Percentiles rank a stretch among this genome's conserved stretches.
These are phyloP conservation scores for Leptodactylus fuscus DNA, from an alignment of 2,113 vertebrate species.

Conservation along the genomic window DNA sequence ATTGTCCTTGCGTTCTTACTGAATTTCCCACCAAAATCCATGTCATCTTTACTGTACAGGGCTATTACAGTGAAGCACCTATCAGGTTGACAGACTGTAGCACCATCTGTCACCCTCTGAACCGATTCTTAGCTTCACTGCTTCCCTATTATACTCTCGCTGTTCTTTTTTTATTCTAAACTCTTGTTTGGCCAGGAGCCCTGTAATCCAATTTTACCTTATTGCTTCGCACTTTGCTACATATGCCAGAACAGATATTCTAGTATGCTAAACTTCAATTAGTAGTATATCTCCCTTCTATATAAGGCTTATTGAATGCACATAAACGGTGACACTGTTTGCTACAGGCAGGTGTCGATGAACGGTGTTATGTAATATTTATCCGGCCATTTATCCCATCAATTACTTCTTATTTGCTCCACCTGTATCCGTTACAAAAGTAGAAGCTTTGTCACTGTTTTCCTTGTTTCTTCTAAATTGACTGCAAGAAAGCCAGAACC, in stretches of 20 bases:
- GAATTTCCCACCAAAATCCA: neutral
- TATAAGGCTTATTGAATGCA: neutral
- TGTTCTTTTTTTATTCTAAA: conserved; percentile 39
- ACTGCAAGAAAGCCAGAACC: neutral
- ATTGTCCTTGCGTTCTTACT: neutral
- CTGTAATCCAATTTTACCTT: conserved; percentile 29
- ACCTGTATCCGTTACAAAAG: neutral
- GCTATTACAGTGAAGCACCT: conserved; percentile 24
- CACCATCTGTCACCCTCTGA: conserved; percentile 32
- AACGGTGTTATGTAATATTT: neutral
- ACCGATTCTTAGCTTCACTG: conserved; percentile 21
- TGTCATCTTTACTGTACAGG: conserved; percentile 1
- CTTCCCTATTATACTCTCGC: conserved; percentile 24
- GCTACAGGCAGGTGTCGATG: neutral
- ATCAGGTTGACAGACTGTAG: conserved; percentile 38
- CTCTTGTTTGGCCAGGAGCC: conserved; percentile 42
- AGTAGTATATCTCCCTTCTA: neutral
- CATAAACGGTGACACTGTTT: neutral
- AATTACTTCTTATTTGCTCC: neutral
- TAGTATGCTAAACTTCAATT: conserved; percentile 15
- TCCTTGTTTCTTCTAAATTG: neutral
- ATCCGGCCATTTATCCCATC: neutral
- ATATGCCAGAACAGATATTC: conserved; percentile 38
- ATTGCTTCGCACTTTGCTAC: conserved; percentile 28
- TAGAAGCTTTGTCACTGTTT: neutral